Evolutionary conservation across 2,113 vertebrate genomes (phyloP), one percentile per base, ranked within the genome.

Genomic region (Gymnarchus niloticus): DNA sequence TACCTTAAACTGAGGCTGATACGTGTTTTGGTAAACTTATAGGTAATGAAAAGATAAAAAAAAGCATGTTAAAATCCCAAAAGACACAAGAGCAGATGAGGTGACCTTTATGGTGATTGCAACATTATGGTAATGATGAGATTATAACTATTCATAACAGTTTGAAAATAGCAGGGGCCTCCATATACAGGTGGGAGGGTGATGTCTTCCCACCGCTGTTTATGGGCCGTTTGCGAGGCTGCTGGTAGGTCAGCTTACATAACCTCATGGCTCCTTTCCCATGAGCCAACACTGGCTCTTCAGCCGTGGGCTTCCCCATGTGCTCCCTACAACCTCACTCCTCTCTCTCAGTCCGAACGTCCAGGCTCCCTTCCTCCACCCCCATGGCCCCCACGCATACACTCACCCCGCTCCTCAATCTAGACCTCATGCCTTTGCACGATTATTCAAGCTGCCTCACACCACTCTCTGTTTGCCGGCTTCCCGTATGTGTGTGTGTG

Each of bases 241-340:
- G 54, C 41, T 84, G 83, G 51, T 84, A 28, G 83, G 83, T 84
- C 83, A 73, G 83, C 46, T 84, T 84, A 84, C 59, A 73, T 84
- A 73, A 84, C 59, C 44, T 59, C 46, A 46, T 33, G 6, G 59
- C 59, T 37, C 7, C 9, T n/a, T 69, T 84, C 59, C 28, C 61
- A 25, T 25, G 7, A 52, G 48, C 46, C n/a, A 12, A 9, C 78
- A 6, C 49, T 9, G n/a, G 48, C 46, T 17, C 37, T 3, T 28
- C 52, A 33, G 33, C 28, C 17, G 6, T 3, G 87, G 86, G 48
- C 23, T 44, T 83, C 65, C 77, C 83, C 56, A 56, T 83, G 57
- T 73, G 23, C n/a, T n/a, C 85, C 33, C 61, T 33, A 12, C 61
- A 65, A 81, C 52, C 52, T 41, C 46, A 69, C 28, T 73, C 65